These are phyloP conservation scores for Tinea pellionella DNA, from an alignment of 2,888 invertebrate genomes.

Conservation along the genomic window DNA sequence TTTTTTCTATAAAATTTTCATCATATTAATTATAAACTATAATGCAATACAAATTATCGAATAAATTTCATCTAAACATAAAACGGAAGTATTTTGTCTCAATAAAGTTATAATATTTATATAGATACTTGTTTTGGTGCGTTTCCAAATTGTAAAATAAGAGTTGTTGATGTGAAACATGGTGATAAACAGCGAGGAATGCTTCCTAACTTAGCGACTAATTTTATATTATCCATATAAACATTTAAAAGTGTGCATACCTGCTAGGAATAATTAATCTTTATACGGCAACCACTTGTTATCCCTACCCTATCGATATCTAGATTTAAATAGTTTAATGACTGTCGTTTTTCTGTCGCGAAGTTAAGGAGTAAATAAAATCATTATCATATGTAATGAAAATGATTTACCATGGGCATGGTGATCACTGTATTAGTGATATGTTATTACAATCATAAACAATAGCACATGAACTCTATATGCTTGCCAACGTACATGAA, in stretches of 20 bases:
- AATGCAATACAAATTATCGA: background rate
- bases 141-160: background rate
- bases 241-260: too few species aligned
- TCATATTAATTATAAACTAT: too few species aligned
- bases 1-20: too few species aligned
- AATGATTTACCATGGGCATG: background rate
- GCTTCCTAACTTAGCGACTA: background rate
- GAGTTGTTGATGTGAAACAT: background rate
- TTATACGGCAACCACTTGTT: too few species aligned
- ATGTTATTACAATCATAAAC: background rate
- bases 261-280: too few species aligned
- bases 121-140: background rate
- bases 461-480: background rate
- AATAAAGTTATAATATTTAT: conserved; percentile 8
- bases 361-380: background rate
- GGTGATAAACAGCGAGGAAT: background rate
- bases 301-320: too few species aligned
- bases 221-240: background rate
- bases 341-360: background rate
- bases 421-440: background rate
- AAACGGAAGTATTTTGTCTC: conserved; percentile 9
- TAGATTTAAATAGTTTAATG: too few species aligned
- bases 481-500: background rate
- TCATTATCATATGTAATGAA: background rate
- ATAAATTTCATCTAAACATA: background rate